Percentiles rank a stretch among this genome's conserved stretches.
phyloP scores from a whole-genome alignment of 2,888 invertebrate species.

The Scelioninae gen. 2 region DNA sequence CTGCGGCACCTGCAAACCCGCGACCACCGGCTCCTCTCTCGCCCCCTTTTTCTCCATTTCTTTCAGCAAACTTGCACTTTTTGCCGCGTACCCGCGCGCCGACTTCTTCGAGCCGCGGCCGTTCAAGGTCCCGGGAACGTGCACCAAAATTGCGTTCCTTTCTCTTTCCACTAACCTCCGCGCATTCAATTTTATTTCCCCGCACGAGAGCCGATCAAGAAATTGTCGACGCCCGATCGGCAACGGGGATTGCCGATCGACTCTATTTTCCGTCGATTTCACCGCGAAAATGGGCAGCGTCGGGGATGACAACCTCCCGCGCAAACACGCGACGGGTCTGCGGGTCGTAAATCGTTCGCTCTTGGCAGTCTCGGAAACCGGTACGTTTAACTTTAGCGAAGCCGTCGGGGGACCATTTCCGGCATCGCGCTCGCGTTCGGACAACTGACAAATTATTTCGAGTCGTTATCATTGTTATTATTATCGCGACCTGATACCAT shows the following conservation, averaged over 20 bases:
- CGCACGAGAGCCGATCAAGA: neutral
- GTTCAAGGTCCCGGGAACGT: slow-evolving; percentile 40
- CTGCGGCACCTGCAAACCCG: slow-evolving; percentile 63
- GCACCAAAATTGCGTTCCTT: slow-evolving; percentile 19
- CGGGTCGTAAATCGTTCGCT: slow-evolving; percentile 9
- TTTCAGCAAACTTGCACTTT: slow-evolving; percentile 56
- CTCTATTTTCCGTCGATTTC: no score
- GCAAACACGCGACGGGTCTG: neutral
- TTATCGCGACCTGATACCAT: slow-evolving; percentile 3
- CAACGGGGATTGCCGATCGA: no score
- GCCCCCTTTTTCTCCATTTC: slow-evolving; percentile 50
- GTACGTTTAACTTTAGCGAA: slow-evolving; percentile 21
- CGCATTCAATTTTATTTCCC: neutral
- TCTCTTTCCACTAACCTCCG: no score
- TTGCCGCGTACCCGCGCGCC: slow-evolving; percentile 52
- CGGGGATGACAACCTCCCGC: no score
- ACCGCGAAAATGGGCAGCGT: slow-evolving; percentile 1
- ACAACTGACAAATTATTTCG: slow-evolving; percentile 5
- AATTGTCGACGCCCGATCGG: slow-evolving; percentile 1
- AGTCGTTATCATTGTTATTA: no score
- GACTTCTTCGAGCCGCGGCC: slow-evolving; percentile 29
- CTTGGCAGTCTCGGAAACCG: slow-evolving; percentile 3
- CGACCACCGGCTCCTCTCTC: slow-evolving; percentile 49
- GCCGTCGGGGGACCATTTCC: neutral
- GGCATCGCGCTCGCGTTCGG: slow-evolving; percentile 7